A percentile compares a stretch with the other conserved stretches of the same genome.
Conservation (phyloP, 2,113 vertebrate species). For the Agapornis roseicollis region DNA sequence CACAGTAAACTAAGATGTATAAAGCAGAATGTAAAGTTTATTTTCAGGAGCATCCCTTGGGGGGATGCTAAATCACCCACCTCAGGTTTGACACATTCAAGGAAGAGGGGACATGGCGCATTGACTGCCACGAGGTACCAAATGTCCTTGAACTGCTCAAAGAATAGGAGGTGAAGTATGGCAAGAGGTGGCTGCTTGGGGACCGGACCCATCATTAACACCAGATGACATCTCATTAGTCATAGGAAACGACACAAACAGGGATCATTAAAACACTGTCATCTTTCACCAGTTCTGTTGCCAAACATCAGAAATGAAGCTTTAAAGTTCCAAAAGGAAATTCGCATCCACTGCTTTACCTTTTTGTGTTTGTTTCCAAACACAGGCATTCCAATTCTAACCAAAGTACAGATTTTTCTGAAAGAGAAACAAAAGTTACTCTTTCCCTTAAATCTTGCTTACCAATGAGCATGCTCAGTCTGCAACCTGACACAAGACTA, state of each 20-base stretch:
- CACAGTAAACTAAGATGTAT: neutral
- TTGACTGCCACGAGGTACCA: neutral
- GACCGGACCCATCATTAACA: neutral
- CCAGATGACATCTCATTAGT: neutral
- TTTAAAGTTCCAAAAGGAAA: neutral
- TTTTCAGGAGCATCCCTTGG: neutral
- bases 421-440: neutral
- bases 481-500: accelerated
- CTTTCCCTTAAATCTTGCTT: neutral
- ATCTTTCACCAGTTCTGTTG: neutral
- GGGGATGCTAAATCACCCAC: neutral
- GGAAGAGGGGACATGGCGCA: accelerated
- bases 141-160: neutral
- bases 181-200: neutral
- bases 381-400: neutral
- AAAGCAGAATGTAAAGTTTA: neutral
- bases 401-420: neutral
- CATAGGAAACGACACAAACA: neutral
- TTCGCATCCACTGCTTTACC: neutral
- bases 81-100: neutral
- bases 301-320: neutral
- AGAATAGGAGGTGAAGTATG: neutral
- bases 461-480: neutral
- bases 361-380: neutral
- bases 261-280: neutral